Percentiles rank a stretch among this genome's conserved stretches.
These are phyloP conservation scores for Novumbra hubbsi DNA, from an alignment of 2,797 vertebrate species.

Conservation along the genomic window DNA sequence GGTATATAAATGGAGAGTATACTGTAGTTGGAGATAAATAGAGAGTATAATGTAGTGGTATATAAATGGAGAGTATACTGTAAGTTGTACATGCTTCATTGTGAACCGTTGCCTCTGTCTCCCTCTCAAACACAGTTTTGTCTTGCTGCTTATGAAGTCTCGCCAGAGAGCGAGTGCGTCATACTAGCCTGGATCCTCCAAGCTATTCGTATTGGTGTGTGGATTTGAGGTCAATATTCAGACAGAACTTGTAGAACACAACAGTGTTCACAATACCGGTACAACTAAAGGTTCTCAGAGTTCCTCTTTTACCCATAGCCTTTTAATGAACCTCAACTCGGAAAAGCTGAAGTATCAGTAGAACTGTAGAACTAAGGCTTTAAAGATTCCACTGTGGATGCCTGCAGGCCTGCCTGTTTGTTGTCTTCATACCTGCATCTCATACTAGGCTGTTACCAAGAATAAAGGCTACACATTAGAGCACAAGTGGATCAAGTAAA, in stretches of 20 bases:
- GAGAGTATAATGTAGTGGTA: too few species aligned
- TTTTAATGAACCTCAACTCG: not conserved
- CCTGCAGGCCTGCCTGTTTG: not conserved
- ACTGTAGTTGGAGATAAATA: too few species aligned
- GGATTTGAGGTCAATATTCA: not conserved
- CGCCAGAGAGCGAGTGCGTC: not conserved
- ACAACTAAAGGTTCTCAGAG: not conserved
- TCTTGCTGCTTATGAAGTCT: not conserved
- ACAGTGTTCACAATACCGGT: not conserved
- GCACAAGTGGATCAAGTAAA: too few species aligned
- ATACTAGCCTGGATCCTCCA: not conserved
- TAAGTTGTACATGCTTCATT: too few species aligned
- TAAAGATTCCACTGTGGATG: not conserved
- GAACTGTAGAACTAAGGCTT: not conserved
- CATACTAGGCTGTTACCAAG: not conserved
- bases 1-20: too few species aligned
- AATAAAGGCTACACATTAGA: not conserved
- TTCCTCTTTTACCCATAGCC: not conserved
- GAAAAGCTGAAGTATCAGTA: not conserved
- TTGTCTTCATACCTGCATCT: not conserved
- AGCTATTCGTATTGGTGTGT: not conserved
- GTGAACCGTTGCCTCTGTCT: constrained; percentile 1
- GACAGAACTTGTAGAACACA: not conserved
- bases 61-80: too few species aligned
- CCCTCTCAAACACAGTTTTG: not conserved